A percentile compares a stretch with the other conserved stretches of the same genome.
Evolutionary conservation across 2,113 vertebrate species (phyloP).

Genomic region (Sula dactylatra): DNA sequence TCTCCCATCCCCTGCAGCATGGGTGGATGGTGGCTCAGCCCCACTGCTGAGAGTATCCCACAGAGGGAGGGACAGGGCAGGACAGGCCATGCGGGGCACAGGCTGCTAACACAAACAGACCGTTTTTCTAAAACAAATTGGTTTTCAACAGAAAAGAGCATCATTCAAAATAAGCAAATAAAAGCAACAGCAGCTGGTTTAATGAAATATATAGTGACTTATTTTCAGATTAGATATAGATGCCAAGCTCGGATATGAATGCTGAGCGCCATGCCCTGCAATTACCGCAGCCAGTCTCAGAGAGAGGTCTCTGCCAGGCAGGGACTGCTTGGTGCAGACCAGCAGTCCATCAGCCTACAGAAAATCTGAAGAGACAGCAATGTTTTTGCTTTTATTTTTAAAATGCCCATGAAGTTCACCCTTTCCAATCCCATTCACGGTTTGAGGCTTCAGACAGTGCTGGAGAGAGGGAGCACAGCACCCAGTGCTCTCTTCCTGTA

Average conservation of each 20-base stretch:
- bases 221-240: slow-evolving; percentile 51
- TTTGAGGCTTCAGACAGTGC: background rate
- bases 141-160: background rate
- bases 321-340: background rate
- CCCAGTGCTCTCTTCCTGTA: background rate
- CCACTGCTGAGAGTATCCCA: background rate
- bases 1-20: background rate
- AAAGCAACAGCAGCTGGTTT: slow-evolving; percentile 48
- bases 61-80: background rate
- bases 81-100: background rate
- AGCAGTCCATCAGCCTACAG: slow-evolving; percentile 4
- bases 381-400: background rate
- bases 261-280: background rate
- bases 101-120: background rate
- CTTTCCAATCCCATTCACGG: background rate
- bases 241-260: background rate
- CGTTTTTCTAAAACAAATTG: background rate
- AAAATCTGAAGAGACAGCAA: slow-evolving; percentile 8
- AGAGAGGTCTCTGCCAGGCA: background rate
- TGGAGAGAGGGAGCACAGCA: background rate
- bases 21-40: background rate
- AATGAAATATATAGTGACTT: slow-evolving; percentile 59
- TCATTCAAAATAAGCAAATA: slow-evolving; percentile 37
- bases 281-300: background rate
- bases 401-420: background rate